phyloP scores from a whole-genome alignment of 2,888 invertebrate species.

The Hirtodrosophila duncani region DNA sequence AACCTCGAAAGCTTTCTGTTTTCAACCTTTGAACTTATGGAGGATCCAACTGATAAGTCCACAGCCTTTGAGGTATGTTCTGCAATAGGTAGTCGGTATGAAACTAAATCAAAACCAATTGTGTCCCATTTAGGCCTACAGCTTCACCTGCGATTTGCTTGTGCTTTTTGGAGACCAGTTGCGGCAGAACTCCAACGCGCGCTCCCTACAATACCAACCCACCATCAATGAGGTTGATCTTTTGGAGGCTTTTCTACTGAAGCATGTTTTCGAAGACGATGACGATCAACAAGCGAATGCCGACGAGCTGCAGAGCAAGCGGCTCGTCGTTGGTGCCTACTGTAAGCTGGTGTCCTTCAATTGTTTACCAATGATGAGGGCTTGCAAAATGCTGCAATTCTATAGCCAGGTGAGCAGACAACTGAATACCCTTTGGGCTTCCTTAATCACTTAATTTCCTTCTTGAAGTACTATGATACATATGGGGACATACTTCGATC shows the following conservation, averaged over 20 bases:
- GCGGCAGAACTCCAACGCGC: neutral
- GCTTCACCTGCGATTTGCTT: conserved; percentile 38
- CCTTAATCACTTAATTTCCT: fast-evolving
- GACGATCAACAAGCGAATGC: neutral
- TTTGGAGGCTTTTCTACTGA: conserved; percentile 30
- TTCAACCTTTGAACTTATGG: conserved; percentile 12
- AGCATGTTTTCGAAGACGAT: conserved; percentile 8
- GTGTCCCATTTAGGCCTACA: conserved; percentile 22
- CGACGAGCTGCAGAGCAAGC: conserved; percentile 17
- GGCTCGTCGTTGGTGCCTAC: conserved; percentile 36
- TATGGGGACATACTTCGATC: conserved; percentile 47
- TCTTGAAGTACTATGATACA: neutral
- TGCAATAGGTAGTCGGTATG: neutral
- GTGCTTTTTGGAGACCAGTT: conserved; percentile 26
- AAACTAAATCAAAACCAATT: no score
- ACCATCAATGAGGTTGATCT: conserved; percentile 19
- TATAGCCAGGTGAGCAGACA: conserved; percentile 32
- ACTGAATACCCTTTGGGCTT: fast-evolving
- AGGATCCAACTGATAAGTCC: neutral
- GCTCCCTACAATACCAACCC: conserved; percentile 19
- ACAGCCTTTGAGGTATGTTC: conserved; percentile 13
- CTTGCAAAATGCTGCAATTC: conserved; percentile 24
- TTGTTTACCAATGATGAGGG: conserved; percentile 42
- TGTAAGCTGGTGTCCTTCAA: conserved; percentile 40
- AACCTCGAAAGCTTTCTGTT: conserved; percentile 18